These are phyloP conservation scores for Cyrtonyx montezumae DNA, from an alignment of 2,113 vertebrate genomes.

Conservation along the genomic window DNA sequence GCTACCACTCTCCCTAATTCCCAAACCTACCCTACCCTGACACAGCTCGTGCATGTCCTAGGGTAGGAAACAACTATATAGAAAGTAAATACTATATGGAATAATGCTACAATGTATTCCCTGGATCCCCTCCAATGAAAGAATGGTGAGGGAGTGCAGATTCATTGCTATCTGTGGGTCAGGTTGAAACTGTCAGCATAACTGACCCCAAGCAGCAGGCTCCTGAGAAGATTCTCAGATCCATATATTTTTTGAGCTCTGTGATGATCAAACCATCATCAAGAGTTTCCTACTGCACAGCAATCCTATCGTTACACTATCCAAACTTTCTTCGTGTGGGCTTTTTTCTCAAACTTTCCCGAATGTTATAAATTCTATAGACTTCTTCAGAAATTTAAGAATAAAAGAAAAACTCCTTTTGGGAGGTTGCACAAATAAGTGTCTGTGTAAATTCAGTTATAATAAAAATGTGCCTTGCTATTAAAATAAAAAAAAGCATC, in stretches of 20 bases:
- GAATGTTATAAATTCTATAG: neutral
- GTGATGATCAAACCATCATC: neutral
- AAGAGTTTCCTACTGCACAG: neutral
- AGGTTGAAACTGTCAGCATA: neutral
- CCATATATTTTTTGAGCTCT: neutral
- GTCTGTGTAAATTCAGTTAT: neutral
- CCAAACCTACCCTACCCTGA: neutral
- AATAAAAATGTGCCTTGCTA: neutral
- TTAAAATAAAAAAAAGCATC: neutral
- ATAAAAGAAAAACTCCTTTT: neutral
- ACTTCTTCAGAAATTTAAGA: neutral
- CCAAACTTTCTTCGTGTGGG: neutral
- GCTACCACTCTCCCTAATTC: neutral
- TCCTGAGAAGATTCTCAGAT: neutral
- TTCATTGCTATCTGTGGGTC: neutral
- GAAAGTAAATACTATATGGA: neutral
- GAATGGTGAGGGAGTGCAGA: neutral
- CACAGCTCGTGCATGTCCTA: too few relatives aligned
- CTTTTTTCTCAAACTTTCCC: neutral
- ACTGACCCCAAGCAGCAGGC: neutral
- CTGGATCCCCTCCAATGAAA: neutral
- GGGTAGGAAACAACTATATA: too few relatives aligned
- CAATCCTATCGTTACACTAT: neutral
- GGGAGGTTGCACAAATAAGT: neutral
- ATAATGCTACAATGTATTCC: neutral